Evolutionary conservation across 1,140 invertebrate species (phyloP), one percentile per base, ranked within the genome.

Genomic region (Calliphora vicina): DNA sequence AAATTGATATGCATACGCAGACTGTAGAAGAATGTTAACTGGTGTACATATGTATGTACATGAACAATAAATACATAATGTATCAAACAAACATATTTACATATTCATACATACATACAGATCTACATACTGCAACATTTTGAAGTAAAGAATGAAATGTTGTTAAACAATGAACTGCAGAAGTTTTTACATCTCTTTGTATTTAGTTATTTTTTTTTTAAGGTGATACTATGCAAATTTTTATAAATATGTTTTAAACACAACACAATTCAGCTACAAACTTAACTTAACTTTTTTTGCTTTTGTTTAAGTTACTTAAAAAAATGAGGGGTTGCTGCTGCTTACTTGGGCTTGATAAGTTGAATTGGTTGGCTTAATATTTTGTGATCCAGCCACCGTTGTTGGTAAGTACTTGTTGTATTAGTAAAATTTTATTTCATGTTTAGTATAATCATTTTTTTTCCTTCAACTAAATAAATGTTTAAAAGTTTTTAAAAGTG

Each of bases 1-100:
- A 78, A 78, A 78, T 78, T 78, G 74, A 78, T 78, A 78, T 78
- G 74, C 74, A 78, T 78, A 78, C 74, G 74, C 74, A 78, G 74
- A 78, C 74, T 67, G 17, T 43, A 78, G n/a, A 78, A 78, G 74
- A 78, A 78, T 78, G 35, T 78, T 78, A 45, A 78, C 35, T 43
- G 35, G n/a, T 45, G n/a, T 10, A 78, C n/a, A n/a, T 17, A n/a
- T 17, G 15, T 57, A 17, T 6, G n/a, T 17, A 57, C 15, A 57
- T 2, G 50, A 4, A 57, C 45, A 17, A n/a, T 13, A 15, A n/a
- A 57, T 57, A 57, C 45, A 57, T 15, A 57, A 17, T 57, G 45
- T 17, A 57, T 17, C 35, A 35, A n/a, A n/a, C n/a, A n/a, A 57
- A 57, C 45, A n/a, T 15, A 35, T 35, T 35, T 17, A 57, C 50